Percentiles rank a stretch among this genome's conserved stretches.
These are phyloP conservation scores for Lepidurus packardi DNA, from an alignment of 1,140 invertebrate genomes.

Conservation along the genomic window DNA sequence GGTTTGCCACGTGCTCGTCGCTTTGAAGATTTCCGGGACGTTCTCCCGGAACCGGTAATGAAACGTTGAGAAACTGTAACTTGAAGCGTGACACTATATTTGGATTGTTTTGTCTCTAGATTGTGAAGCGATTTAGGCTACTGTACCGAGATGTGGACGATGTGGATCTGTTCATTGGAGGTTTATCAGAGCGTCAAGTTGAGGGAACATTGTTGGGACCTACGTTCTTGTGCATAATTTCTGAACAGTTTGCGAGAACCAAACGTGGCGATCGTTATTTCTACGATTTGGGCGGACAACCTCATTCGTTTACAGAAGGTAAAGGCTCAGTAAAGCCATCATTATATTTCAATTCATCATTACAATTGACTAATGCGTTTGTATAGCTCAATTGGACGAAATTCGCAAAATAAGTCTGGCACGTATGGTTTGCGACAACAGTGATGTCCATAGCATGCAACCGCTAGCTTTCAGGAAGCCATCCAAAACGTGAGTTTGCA, in stretches of 20 bases:
- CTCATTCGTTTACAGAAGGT: slow-evolving; percentile 43
- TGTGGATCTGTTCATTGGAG: slow-evolving; percentile 45
- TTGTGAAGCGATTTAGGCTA: slow-evolving; percentile 35
- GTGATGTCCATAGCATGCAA: slow-evolving; percentile 52
- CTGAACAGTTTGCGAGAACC: slow-evolving; percentile 42
- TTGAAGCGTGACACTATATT: not conserved
- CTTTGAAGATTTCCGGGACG: slow-evolving; percentile 70
- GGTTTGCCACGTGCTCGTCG: slow-evolving; percentile 61
- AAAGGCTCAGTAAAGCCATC: slow-evolving; percentile 28
- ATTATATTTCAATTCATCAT: not conserved
- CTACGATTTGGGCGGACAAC: slow-evolving; percentile 43
- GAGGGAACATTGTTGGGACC: slow-evolving; percentile 45
- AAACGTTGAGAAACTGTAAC: not conserved
- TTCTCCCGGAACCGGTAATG: slow-evolving; percentile 61
- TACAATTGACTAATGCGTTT: slow-evolving; percentile 30
- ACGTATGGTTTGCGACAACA: slow-evolving; percentile 80
- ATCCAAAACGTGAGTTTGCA: slow-evolving; percentile 44
- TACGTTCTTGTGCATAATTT: slow-evolving; percentile 44
- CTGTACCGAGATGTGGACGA: slow-evolving; percentile 43
- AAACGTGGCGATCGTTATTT: slow-evolving; percentile 43
- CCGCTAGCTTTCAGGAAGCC: slow-evolving; percentile 52
- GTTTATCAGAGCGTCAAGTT: slow-evolving; percentile 41
- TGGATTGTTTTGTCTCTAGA: slow-evolving; percentile 35
- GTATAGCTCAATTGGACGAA: slow-evolving; percentile 69
- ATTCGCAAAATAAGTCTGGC: slow-evolving; percentile 76